Base-by-base conservation (phyloP, 2,888 invertebrate genomes). In the Sussaba pulchella region DNA sequence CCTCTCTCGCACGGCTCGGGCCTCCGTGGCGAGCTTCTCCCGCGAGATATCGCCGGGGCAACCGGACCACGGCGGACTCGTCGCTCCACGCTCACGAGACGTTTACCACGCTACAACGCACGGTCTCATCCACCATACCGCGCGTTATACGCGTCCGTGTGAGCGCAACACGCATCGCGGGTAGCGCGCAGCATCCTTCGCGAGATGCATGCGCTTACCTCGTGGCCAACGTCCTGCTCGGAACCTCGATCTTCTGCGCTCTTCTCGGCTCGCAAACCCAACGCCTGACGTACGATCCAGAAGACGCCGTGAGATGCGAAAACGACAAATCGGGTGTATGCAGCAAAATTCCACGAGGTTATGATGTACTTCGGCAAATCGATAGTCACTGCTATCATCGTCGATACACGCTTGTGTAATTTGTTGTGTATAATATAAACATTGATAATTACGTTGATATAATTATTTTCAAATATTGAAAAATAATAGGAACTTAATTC, bases 1-100 rank as follows among this genome's bases (percentile, higher is more conserved):
- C 88, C 88, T 88, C 87, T 47, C 66, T 88, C 87, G 57, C 66
- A 47, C 39, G 57, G 64, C 78, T 66, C 57, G 57, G 52, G 52
- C 72, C n/a, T n/a, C n/a, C n/a, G n/a, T 63, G 63, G 45, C 70
- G 69, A 70, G 69, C 64, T 63, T 75, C 85, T 86, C 84, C 80
- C 43, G 69, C 31, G 64, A 71, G 78, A 78, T 79, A 31, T 31
- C 31, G 31, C 31, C 80, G 83, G n/a, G 85, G 83, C 83, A 86
- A 86, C 81, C 86, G 85, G 86, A 85, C 84, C 86, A 73, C 24
- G 69, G 59, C 75, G n/a, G n/a, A 31, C 31, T 31, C 31, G 57
- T 39, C 21, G 63, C 47, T 19, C 57, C 57, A n/a, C n/a, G 31
- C 74, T 67, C 59, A n/a, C 47, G 26, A 31, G 45, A 57, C 66